Base-by-base conservation (phyloP, 2,113 vertebrate genomes). In the Puntigrus tetrazona region DNA sequence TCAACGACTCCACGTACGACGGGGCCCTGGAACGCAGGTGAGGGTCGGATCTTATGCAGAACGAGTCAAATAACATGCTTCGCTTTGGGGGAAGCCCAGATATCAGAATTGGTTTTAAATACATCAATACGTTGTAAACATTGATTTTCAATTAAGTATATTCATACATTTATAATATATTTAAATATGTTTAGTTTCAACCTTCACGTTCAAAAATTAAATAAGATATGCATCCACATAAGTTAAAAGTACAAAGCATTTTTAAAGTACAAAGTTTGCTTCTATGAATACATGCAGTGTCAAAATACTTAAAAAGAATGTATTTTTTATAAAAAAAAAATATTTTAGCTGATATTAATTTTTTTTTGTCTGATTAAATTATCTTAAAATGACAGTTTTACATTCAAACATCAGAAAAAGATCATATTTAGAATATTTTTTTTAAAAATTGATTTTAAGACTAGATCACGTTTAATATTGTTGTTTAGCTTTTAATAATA, bases 1-100 rank as follows among this genome's bases (percentile, higher is more conserved):
- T 98, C 89, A 98, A 97, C 36, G 97, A 98, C 91, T 97, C 96
- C 9, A 97, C 94, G 5, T 98, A 98, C 0, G 97, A 98, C 67
- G 97, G 97, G 8, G 90, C 83, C 7, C 94, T 92, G 14, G 94
- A 96, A 38, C 94, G 92, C 85, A 95, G 95, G 97, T 93, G 84
- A 29, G 86, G 3, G 8, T 25, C 8, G 47, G 4, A 74, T 47
- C 13, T 74, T 18, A 74, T 25, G 22, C 13, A 3, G 7, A 38
- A 38, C 3, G 7, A 20, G 22, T 20, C 6, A 38, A 36, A 70
- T 18, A 20, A 8, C 34, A 65, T 34, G 61, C 31, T 43, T 43
- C 4, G 38, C 7, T 50, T 50, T 20, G 27, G 45, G 43, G 11
- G 7, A 74, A 18, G 14, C 25, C 4, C 36, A 13, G 67, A 70